Conservation (phyloP, 1,140 invertebrate species). For the Euglossa dilemma region DNA sequence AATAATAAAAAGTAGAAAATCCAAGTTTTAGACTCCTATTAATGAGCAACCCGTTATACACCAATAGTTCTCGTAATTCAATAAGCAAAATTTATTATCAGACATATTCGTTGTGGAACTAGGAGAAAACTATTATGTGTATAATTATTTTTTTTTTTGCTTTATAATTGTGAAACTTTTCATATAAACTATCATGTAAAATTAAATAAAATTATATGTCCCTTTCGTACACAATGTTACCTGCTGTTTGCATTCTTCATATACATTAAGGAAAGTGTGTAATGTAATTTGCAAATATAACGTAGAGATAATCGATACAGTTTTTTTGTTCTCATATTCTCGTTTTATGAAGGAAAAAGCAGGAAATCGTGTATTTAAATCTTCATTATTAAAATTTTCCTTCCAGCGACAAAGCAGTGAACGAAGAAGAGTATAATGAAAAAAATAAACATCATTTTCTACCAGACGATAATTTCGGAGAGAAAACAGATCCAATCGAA, state of each 20-base stretch:
- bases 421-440: constrained; percentile 71
- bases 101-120: too few species aligned
- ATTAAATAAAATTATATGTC: neutral
- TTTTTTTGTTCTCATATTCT: neutral
- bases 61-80: too few species aligned
- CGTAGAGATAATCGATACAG: neutral
- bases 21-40: too few species aligned
- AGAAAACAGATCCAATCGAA: constrained; percentile 42
- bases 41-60: too few species aligned
- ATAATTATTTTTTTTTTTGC: too few species aligned
- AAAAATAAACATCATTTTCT: constrained; percentile 67
- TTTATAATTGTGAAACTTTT: too few species aligned
- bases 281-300: neutral
- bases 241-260: constrained; percentile 3
- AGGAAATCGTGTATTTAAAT: neutral
- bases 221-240: neutral
- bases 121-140: too few species aligned
- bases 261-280: neutral
- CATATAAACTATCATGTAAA: too few species aligned
- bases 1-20: too few species aligned
- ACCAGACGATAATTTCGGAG: constrained; percentile 54
- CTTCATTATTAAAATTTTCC: neutral
- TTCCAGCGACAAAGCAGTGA: constrained; percentile 76
- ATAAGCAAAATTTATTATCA: too few species aligned
- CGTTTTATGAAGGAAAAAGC: neutral